Base-by-base conservation (phyloP, 2,113 vertebrate species). In the Cynopterus brachyotis region DNA sequence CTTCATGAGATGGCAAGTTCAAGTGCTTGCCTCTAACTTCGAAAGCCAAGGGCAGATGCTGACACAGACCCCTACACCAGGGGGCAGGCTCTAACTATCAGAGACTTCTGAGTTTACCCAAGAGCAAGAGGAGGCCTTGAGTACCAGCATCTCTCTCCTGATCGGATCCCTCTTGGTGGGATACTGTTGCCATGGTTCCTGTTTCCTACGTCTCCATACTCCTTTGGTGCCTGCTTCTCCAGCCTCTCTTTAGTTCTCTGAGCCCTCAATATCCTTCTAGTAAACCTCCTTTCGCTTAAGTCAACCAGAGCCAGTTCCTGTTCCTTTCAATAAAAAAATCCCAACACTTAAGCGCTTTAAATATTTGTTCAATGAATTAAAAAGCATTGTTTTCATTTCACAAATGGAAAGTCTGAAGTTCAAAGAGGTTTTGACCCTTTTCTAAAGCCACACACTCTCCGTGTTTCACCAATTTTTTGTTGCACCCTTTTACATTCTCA, bases 371-470 rank as follows among this genome's bases (percentile, higher is more conserved):
- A 84, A 50, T 26, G 26, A 64, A 35, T 69, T 59, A 22, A 80
- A 81, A 83, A 64, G 75, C 35, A 47, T 30, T 28, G n/a, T 79
- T 94, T 92, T 86, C 67, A 37, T 94, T 82, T 95, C n/a, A 66
- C 42, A 87, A 50, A 91, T 16, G 40, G 40, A 20, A 47, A 93
- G 30, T 40, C 55, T 47, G 26, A 93, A 84, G 70, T 75, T 95
- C 76, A 69, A 64, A 92, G 53, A 89, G 70, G 35, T 42, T 72
- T 62, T 53, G 67, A 42, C 26, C 37, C 17, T 15, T 30, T 15
- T 40, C 19, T 66, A 66, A 67, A 32, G 40, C 26, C 69, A 50
- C 64, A 53, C 4, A 13, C 8, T n/a, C 50, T 90, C 81, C 3
- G 0, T 13, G 57, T 84, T 15, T 85, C n/a, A 35, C 24, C 17